Evolutionary conservation across 2,888 invertebrate genomes (phyloP).

Genomic region (Nomada fucata): DNA sequence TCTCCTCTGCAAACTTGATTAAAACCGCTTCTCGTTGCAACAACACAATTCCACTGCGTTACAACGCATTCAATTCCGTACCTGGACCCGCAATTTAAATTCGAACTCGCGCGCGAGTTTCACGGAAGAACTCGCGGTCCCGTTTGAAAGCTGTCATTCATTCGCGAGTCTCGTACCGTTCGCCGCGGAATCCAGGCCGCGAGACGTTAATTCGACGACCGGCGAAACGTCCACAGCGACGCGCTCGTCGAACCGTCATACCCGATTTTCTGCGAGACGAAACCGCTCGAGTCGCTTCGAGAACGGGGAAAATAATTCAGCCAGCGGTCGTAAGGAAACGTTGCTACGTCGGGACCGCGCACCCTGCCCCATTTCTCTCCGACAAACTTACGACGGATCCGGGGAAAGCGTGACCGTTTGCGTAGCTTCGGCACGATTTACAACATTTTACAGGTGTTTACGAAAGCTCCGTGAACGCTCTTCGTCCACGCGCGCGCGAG

Average conservation of each 20-base stretch:
- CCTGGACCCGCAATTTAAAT: too few species aligned
- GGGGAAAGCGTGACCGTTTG: neutral
- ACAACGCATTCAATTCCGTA: too few species aligned
- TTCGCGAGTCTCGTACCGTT: neutral
- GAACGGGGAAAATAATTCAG: too few species aligned
- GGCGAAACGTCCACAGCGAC: neutral
- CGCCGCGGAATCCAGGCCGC: neutral
- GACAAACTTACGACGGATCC: neutral
- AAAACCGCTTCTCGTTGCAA: too few species aligned
- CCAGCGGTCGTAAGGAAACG: too few species aligned
- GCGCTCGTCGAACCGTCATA: neutral
- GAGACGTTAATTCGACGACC: neutral
- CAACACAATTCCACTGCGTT: too few species aligned
- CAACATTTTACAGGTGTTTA: neutral
- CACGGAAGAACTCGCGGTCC: too few species aligned
- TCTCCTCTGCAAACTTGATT: too few species aligned
- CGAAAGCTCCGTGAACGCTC: constrained; percentile 12
- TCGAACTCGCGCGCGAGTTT: too few species aligned
- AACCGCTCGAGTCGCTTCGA: neutral
- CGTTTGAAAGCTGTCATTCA: neutral
- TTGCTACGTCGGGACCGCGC: too few species aligned
- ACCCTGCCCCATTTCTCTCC: neutral
- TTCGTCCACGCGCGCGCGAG: neutral
- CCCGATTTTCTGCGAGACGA: neutral
- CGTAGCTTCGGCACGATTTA: neutral